These are phyloP conservation scores for Trilocha varians DNA, from an alignment of 2,888 invertebrate species.

Conservation along the genomic window DNA sequence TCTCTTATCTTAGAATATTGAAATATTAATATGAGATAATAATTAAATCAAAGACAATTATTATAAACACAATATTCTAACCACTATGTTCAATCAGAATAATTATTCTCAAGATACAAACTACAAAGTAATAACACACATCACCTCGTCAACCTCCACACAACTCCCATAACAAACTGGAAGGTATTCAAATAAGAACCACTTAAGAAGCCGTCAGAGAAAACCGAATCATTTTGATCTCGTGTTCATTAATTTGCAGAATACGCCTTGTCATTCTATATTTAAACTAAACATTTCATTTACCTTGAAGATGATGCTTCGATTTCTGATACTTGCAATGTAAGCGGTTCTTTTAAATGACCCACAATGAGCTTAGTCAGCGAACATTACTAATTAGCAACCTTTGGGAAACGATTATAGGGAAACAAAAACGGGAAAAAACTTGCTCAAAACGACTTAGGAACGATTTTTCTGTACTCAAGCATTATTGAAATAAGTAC, in stretches of 20 bases:
- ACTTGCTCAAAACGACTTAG: too few relatives aligned
- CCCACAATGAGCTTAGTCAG: neutral
- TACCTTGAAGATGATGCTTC: constrained; percentile 13
- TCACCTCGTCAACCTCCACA: neutral
- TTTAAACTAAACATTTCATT: constrained; percentile 43
- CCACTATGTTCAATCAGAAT: too few relatives aligned
- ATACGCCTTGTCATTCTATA: constrained; percentile 37
- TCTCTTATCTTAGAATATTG: too few relatives aligned
- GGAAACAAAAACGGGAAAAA: too few relatives aligned
- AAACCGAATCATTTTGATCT: constrained; percentile 21
- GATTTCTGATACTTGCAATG: constrained; percentile 13
- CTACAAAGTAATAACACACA: too few relatives aligned
- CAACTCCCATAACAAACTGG: neutral
- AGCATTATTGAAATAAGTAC: too few relatives aligned
- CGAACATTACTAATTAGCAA: neutral
- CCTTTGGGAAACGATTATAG: too few relatives aligned
- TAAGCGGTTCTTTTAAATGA: neutral
- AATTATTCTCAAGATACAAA: too few relatives aligned
- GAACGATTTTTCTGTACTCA: too few relatives aligned
- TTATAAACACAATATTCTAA: neutral
- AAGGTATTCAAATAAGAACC: constrained; percentile 2
- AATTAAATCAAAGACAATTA: too few relatives aligned
- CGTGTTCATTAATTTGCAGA: constrained; percentile 41
- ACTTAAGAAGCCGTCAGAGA: constrained; percentile 14
- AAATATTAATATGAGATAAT: too few relatives aligned